Conservation (phyloP, 2,888 invertebrate genomes). For the Dicyrtomina minuta region DNA sequence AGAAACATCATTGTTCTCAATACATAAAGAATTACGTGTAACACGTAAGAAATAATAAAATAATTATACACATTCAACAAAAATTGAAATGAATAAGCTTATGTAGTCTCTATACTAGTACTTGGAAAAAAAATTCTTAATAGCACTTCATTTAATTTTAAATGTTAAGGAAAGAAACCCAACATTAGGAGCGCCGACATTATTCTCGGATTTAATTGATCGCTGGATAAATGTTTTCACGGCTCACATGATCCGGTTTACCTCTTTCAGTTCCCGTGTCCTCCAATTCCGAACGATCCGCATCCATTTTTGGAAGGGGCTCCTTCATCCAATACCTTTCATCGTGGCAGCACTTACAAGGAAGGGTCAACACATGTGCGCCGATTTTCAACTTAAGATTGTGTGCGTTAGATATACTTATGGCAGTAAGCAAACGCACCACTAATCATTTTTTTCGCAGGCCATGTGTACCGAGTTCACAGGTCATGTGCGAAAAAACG, state of each 20-base stretch:
- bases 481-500: conserved; percentile 15
- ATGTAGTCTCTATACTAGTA: too few species aligned
- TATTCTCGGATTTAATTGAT: conserved; percentile 32
- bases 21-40: too few species aligned
- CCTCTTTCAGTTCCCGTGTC: conserved; percentile 18
- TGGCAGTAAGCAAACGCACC: too few species aligned
- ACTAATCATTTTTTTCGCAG: too few species aligned
- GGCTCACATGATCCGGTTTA: conserved; percentile 33
- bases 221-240: conserved; percentile 29
- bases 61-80: too few species aligned
- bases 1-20: too few species aligned
- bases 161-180: conserved; percentile 12
- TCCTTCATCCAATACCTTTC: conserved; percentile 21
- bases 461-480: too few species aligned
- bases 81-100: too few species aligned
- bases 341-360: conserved; percentile 21
- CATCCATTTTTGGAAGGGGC: conserved; percentile 25
- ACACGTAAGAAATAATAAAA: too few species aligned
- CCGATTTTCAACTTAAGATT: not conserved
- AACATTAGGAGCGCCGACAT: conserved; percentile 30
- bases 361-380: too few species aligned
- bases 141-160: not conserved
- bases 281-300: not conserved
- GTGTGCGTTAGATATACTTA: conserved; percentile 15
- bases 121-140: too few species aligned